Base-by-base conservation (phyloP, 2,888 invertebrate species). In the Athetis lepigone region DNA sequence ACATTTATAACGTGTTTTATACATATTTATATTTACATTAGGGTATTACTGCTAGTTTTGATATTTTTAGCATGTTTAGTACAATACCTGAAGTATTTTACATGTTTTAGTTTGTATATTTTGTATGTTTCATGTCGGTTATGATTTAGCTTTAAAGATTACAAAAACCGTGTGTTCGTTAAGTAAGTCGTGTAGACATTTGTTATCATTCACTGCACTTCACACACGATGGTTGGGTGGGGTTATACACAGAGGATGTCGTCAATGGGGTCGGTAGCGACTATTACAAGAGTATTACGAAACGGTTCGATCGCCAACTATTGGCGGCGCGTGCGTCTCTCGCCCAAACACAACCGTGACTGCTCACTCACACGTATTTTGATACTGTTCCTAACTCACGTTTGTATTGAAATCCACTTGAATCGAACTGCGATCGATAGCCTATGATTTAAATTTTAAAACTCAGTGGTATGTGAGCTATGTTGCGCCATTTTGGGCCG, bases 261-360 rank as follows among this genome's bases (percentile, higher is more conserved):
- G 66, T 82, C 81, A 80, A 85, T 81, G 84, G 84, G 82, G 83
- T 77, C 79, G 81, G 66, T 83, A 78, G 80, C 75, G 76, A 79
- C 72, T 76, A 72, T 75, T 70, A 75, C 70, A 77, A 78, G 76
- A 70, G 67, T 84, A 87, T 90, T 90, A 89, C 90, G 89, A 87
- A 87, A 89, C 88, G 84, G 82, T 81, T 80, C 80, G 84, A 83
- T 80, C 77, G 79, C 73, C 80, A 82, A 75, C 75, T 65, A 72
- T 77, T 65, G 73, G 70, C 62, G 56, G 81, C 81, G 84, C 85
- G 88, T 86, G 85, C 85, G 88, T 74, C 80, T 81, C 80, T 70
- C 77, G 77, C 72, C 80, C 77, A 75, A 72, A 74, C 76, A 74
- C 70, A 78, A 75, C 83, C 81, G 81, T 70, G 82, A 85, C 86